phyloP scores from a whole-genome alignment of 2,888 invertebrate genomes.

The Eupithecia tripunctaria region DNA sequence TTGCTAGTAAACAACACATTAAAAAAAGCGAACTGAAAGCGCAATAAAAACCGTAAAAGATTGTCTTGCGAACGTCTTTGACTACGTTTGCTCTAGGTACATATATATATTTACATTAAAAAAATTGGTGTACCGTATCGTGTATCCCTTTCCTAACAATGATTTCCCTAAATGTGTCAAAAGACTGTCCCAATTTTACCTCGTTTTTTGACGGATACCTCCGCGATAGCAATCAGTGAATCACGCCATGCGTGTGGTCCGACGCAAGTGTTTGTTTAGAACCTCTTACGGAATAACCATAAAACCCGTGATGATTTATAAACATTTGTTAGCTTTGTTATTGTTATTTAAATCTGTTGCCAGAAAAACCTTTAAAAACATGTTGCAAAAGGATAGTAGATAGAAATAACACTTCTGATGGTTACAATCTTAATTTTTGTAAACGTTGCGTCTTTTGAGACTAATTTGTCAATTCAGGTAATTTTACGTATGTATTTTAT shows the following conservation, averaged over 20 bases:
- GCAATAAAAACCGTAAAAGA: no score
- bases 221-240: slow-evolving; percentile 51
- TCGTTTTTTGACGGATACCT: slow-evolving; percentile 38
- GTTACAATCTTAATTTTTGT: neutral
- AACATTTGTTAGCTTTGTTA: slow-evolving; percentile 51
- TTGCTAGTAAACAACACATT: no score
- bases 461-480: neutral
- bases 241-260: slow-evolving; percentile 63
- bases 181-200: slow-evolving; percentile 12
- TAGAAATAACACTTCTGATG: neutral
- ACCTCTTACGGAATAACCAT: slow-evolving; percentile 54
- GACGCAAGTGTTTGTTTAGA: slow-evolving; percentile 54
- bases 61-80: no score
- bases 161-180: neutral
- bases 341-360: slow-evolving; percentile 35
- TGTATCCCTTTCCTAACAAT: neutral
- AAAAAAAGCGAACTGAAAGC: no score
- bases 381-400: slow-evolving; percentile 13
- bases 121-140: no score
- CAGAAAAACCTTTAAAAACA: slow-evolving; percentile 19
- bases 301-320: slow-evolving; percentile 52
- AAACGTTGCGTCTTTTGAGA: neutral
- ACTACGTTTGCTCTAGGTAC: no score
- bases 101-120: no score
- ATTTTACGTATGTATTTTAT: neutral